Conservation (phyloP, 2,888 invertebrate species). For the Spodoptera picta region DNA sequence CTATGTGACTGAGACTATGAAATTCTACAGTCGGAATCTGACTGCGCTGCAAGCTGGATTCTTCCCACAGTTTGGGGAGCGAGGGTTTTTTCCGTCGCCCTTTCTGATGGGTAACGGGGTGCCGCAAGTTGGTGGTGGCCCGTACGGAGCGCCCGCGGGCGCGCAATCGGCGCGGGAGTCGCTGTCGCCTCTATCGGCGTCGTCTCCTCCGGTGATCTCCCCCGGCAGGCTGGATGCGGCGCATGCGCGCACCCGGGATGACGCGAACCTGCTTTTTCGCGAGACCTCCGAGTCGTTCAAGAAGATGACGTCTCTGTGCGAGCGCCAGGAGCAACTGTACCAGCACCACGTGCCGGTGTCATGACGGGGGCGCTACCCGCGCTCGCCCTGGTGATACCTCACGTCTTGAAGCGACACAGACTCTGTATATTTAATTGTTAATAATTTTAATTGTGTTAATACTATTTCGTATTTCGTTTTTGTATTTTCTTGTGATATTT, state of each 20-base stretch:
- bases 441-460: conserved; percentile 87
- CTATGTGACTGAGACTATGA: conserved; percentile 86
- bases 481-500: conserved; percentile 89
- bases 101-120: conserved; percentile 82
- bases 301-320: conserved; percentile 87
- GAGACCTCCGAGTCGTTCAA: conserved; percentile 86
- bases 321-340: conserved; percentile 87
- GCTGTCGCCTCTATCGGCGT: conserved; percentile 83
- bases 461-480: conserved; percentile 88
- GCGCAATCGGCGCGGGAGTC: conserved; percentile 82
- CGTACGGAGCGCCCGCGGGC: conserved; percentile 80
- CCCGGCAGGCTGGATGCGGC: conserved; percentile 84
- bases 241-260: conserved; percentile 80
- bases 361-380: conserved; percentile 81
- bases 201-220: conserved; percentile 84
- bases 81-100: conserved; percentile 81
- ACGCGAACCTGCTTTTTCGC: conserved; percentile 87
- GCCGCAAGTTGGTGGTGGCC: conserved; percentile 74
- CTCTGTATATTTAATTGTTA: conserved; percentile 87
- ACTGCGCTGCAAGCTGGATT: conserved; percentile 81
- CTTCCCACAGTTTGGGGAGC: conserved; percentile 81
- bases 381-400: conserved; percentile 82
- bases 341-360: conserved; percentile 88
- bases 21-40: conserved; percentile 84
- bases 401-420: conserved; percentile 74